Percentiles rank a stretch among this genome's conserved stretches.
Conservation (phyloP, 2,113 vertebrate species). For the Calidris pugnax region DNA sequence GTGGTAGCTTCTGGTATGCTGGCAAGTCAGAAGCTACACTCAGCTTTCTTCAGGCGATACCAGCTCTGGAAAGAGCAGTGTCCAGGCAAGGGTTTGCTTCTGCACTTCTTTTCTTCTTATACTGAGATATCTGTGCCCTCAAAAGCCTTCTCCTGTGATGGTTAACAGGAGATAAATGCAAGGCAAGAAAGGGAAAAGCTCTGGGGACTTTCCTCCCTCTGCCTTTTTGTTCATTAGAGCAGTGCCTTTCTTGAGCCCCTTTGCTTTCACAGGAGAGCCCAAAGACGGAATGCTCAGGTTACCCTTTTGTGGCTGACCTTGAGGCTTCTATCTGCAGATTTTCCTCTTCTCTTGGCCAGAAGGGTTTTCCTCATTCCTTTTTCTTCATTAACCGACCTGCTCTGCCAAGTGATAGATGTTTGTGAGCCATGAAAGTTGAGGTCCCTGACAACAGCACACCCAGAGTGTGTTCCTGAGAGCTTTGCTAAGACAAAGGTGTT, state of each 20-base stretch:
- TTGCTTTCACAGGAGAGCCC: background rate
- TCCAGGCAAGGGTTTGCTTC: background rate
- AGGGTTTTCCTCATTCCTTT: background rate
- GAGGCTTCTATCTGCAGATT: background rate
- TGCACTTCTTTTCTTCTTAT: background rate
- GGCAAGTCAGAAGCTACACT: background rate
- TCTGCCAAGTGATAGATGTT: background rate
- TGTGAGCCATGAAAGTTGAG: background rate
- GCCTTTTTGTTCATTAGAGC: background rate
- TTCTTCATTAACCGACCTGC: background rate
- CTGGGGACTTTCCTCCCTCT: background rate
- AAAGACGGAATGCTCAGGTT: background rate
- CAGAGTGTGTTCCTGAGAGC: background rate
- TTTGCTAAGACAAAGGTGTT: background rate
- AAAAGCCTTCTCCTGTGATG: background rate
- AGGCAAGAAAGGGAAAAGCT: background rate
- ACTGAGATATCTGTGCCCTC: background rate
- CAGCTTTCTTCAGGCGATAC: background rate
- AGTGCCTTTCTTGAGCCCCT: background rate
- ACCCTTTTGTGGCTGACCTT: background rate
- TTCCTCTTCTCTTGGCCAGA: background rate
- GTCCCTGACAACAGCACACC: background rate
- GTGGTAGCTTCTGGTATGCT: background rate
- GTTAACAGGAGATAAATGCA: background rate
- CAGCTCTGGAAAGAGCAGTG: background rate